phyloP scores from a whole-genome alignment of 1,140 invertebrate genomes.

The Drosophila truncata region DNA sequence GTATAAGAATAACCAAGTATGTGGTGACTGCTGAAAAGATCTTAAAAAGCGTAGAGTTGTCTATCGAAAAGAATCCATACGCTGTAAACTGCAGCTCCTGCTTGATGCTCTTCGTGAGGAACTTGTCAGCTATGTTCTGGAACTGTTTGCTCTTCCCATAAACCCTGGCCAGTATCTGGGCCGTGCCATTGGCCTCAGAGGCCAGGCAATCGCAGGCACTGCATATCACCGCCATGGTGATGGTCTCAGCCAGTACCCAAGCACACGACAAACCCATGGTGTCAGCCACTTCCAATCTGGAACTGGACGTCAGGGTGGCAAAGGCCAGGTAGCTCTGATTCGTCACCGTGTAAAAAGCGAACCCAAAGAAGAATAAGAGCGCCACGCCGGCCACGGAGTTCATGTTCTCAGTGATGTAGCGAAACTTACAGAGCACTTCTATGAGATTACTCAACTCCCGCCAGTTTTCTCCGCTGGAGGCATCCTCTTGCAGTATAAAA shows the following conservation, averaged over 20 bases:
- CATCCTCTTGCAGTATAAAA: conserved; percentile 37
- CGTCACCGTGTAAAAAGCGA: conserved; percentile 73
- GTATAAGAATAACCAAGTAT: conserved; percentile 80
- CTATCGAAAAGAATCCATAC: conserved; percentile 82
- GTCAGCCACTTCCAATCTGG: conserved; percentile 26
- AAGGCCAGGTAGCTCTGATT: conserved; percentile 77
- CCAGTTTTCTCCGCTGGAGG: conserved; percentile 53
- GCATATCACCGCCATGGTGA: conserved; percentile 63
- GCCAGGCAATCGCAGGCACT: conserved; percentile 69
- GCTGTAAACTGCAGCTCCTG: conserved; percentile 83
- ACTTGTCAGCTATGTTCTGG: conserved; percentile 83
- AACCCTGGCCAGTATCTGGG: conserved; percentile 74
- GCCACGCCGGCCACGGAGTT: conserved; percentile 63
- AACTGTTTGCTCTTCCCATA: conserved; percentile 79
- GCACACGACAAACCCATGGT: conserved; percentile 66
- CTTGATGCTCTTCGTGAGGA: conserved; percentile 82
- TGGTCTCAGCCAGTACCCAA: conserved; percentile 67
- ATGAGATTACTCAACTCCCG: conserved; percentile 67
- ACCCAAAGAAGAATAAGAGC: conserved; percentile 67
- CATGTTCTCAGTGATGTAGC: conserved; percentile 71
- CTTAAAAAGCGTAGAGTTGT: conserved; percentile 83
- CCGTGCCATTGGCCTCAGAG: conserved; percentile 71
- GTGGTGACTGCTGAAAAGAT: conserved; percentile 84
- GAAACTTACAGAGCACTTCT: conserved; percentile 71
- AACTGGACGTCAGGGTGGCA: conserved; percentile 50